Evolutionary conservation across 2,888 invertebrate genomes (phyloP), one percentile per base, ranked within the genome.

Genomic region (Polydrusus tereticollis): DNA sequence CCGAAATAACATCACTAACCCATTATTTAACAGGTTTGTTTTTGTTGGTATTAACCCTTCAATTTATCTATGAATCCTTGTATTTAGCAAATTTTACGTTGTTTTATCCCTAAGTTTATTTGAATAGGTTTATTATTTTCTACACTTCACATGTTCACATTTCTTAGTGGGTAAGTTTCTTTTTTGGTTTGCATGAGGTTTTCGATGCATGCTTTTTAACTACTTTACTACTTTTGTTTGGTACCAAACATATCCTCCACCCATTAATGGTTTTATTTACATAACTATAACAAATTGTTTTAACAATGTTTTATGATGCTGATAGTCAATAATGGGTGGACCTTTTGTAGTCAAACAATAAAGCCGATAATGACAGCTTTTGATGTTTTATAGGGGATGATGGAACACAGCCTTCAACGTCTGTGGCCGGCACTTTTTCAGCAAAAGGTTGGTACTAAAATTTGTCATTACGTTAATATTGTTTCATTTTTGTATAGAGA

Each of bases 1-100:
- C 79, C 73, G 78, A 80, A 79, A 77, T 79, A 76, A 79, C 80
- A 73, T 67, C 78, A 77, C 67, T 78, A 80, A 78, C 78, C 68
- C 78, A 73, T 77, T 63, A 70, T 57, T 57, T 73, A 59, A 75
- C 81, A 82, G 83, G 83, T 83, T 83, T 79, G 82, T 82, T 57
- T 59, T 68, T 47, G n/a, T 69, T 18, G 38, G 59, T 59, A 55
- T 7, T 57, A 57, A 64, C 50, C 63, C 50, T 21, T 52, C 47
- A 20, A 29, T 29, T 10, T 62, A 47, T 45, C 50, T 20, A 47
- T 29, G 18, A 10, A 62, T 4, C 62, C 62, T 21, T 8, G 43
- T 59, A 43, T 63, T 45, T 50, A 45, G 50, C 50, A 21, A 43
- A 41, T 1, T 38, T 50, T 52, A 36, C 52, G 45, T 62, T 55